Evolutionary conservation across 2,797 vertebrate species (phyloP).

Genomic region (Coranthus polyacanthus): DNA sequence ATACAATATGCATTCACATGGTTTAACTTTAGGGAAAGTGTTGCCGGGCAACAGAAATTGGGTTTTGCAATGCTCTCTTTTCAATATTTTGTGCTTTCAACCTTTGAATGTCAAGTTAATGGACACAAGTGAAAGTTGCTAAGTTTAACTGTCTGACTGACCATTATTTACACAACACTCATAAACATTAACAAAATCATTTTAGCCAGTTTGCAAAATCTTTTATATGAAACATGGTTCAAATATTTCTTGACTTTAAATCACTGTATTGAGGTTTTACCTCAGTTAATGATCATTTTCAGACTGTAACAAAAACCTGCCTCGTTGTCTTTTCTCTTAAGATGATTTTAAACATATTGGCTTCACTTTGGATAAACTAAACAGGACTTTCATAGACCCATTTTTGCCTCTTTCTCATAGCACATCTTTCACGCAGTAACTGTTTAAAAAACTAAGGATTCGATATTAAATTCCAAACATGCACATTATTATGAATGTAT

Average conservation of each 20-base stretch:
- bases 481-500: too few species aligned
- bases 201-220: too few species aligned
- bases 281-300: conserved; percentile 16
- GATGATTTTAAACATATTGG: conserved; percentile 1
- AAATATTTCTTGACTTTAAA: too few species aligned
- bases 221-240: too few species aligned
- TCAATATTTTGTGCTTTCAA: neutral
- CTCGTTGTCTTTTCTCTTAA: neutral
- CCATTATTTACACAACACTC: too few species aligned
- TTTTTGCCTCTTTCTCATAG: neutral
- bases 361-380: neutral
- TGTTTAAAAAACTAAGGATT: too few species aligned
- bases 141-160: too few species aligned
- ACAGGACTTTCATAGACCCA: neutral
- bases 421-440: conserved; percentile 21
- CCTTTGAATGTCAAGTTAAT: neutral
- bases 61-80: neutral
- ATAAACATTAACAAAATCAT: too few species aligned
- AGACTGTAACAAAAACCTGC: conserved; percentile 27
- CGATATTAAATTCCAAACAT: too few species aligned
- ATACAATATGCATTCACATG: neutral
- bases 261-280: conserved; percentile 13
- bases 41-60: neutral
- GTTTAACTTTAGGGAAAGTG: neutral
- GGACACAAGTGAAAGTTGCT: too few species aligned